Evolutionary conservation across 2,888 invertebrate genomes (phyloP).

Genomic region (Zaprionus lineosus): DNA sequence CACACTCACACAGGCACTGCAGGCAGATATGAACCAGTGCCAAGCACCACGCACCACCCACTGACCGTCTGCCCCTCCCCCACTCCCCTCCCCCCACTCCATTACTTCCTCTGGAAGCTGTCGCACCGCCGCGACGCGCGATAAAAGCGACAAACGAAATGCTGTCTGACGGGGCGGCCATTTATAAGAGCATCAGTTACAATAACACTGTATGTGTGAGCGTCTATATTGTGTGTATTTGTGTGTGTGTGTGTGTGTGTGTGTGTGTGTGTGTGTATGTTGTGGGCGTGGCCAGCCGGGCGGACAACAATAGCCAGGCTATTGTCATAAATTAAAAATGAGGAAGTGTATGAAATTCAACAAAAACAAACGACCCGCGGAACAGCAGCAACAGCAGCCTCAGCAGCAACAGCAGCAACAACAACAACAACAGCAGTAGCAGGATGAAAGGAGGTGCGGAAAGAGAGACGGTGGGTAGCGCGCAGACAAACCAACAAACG

Average conservation of each 20-base stretch:
- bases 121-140: constrained; percentile 70
- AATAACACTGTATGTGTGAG: constrained; percentile 58
- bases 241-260: too few species aligned
- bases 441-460: too few species aligned
- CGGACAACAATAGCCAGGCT: constrained; percentile 63
- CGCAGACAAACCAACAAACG: constrained; percentile 51
- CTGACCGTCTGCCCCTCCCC: neutral
- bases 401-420: constrained; percentile 7
- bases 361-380: constrained; percentile 67
- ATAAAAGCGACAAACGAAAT: constrained; percentile 74
- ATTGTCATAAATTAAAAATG: constrained; percentile 80
- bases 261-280: too few species aligned
- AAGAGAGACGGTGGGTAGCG: too few species aligned
- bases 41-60: neutral
- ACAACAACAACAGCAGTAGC: too few species aligned
- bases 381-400: constrained; percentile 30
- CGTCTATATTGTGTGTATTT: too few species aligned
- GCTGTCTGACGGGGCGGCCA: constrained; percentile 62
- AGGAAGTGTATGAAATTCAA: constrained; percentile 75
- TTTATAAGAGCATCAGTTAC: constrained; percentile 77
- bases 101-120: constrained; percentile 28
- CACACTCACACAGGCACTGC: neutral
- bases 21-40: neutral
- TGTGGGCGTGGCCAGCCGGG: constrained; percentile 33
- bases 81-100: neutral